Base-by-base conservation (phyloP, 2,797 vertebrate genomes). In the Gallinago stenura region DNA sequence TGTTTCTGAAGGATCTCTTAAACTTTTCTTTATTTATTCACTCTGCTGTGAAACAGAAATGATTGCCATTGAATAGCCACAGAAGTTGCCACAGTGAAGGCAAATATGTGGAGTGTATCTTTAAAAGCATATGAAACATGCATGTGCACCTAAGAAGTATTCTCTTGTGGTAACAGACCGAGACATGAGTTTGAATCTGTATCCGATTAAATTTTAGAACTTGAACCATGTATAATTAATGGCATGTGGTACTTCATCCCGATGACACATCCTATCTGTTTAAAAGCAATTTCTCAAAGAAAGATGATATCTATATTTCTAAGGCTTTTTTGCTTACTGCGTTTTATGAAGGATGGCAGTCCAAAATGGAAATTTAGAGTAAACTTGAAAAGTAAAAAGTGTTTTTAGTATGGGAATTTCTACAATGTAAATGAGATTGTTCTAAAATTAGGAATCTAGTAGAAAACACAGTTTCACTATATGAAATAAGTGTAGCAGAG, bases 161-260 rank as follows among this genome's bases (percentile, higher is more conserved):
- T 56, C 37, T 53, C 8, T 62, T 92, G 35, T 82, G 73, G 76
- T 82, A 90, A 65, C 46, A 81, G 65, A 89, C 17, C 45, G 87
- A 79, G 54, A 78, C 31, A 56, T 43, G 20, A 68, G 22, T 80
- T 76, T 84, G 60, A 70, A 88, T 88, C 80, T 89, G 50, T 80
- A 76, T 87, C 58, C 87, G 75, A 83, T 93, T 95, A 93, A 70
- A 80, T 87, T 82, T 93, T 73, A 87, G 75, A 87, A 46, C 24
- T 76, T 78, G 81, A 94, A 81, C 58, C 35, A 46, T 54, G 10
- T 61, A 43, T 93, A 95, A 91, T 90, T 89, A 86, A 72, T 1
- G 2, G 11, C 66, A 79, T 76, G n/a, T 68, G 19, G 26, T 75
- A 56, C 46, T 90, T 87, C 20, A 82, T 88, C 39, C 41, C 70